phyloP scores from a whole-genome alignment of 2,797 vertebrate genomes.

The Epinephelus malabaricus region DNA sequence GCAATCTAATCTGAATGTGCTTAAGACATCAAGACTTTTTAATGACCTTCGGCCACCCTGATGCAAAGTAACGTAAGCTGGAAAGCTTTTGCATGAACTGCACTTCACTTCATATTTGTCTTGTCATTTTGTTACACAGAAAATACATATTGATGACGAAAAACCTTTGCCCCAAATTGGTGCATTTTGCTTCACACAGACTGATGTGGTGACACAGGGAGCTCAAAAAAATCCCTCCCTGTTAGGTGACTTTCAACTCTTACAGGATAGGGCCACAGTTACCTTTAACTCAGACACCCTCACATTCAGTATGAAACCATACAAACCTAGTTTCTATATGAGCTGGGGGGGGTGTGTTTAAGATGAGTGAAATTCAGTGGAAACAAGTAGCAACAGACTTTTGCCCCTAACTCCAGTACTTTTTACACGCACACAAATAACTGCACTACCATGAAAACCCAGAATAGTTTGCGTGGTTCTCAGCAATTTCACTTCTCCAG shows the following conservation, averaged over 20 bases:
- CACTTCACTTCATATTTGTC: neutral
- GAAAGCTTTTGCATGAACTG: too few species aligned
- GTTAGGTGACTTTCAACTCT: constrained; percentile 6
- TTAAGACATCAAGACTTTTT: too few species aligned
- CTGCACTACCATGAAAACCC: constrained; percentile 36
- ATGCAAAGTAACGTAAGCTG: neutral
- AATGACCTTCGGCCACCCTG: too few species aligned
- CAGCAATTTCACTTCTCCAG: constrained; percentile 55
- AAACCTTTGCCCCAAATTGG: neutral
- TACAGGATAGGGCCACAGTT: neutral
- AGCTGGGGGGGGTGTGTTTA: constrained; percentile 20
- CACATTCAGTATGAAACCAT: constrained; percentile 53
- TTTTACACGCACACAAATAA: constrained; percentile 39
- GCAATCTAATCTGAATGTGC: too few species aligned
- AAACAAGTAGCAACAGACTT: constrained; percentile 49
- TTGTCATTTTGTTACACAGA: neutral
- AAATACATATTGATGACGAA: neutral
- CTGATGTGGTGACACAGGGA: neutral
- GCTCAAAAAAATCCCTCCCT: constrained; percentile 31
- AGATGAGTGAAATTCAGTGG: constrained; percentile 53
- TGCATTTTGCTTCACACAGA: constrained; percentile 11
- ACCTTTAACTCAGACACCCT: constrained; percentile 25
- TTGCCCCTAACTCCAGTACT: constrained; percentile 16
- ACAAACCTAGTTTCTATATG: constrained; percentile 63
- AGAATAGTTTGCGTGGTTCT: constrained; percentile 54